Evolutionary conservation across 2,888 invertebrate genomes (phyloP), one percentile per base, ranked within the genome.

Genomic region (Hirtodrosophila histrioides): DNA sequence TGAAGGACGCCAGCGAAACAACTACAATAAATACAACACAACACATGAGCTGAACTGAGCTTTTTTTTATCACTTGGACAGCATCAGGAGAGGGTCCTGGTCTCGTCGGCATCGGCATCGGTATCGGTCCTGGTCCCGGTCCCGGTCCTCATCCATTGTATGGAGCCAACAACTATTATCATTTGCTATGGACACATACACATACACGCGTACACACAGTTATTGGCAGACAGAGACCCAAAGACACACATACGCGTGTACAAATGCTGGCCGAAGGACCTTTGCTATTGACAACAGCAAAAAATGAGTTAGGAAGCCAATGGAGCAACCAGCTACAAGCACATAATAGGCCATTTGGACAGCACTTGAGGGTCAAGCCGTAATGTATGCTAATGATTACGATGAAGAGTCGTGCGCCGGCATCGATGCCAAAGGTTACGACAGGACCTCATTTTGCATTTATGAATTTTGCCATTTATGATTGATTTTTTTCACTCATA

Each of bases 341-440:
- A 75, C 79, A 82, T 82, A 82, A 82, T 78, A 75, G 82, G 78
- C 82, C 71, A 82, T 82, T 80, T 76, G 68, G 69, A 66, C 71
- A 78, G 84, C 70, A 83, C 82, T 83, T 80, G 69, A 76, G 80
- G 82, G 78, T 82, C 82, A 80, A 64, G 65, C 65, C 61, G 56
- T 80, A 82, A 82, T 83, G 74, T 83, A 82, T 83, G 82, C 84
- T 83, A 83, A 83, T 82, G 80, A 80, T 82, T 64, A 77, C 72
- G 79, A 70, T 82, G 69, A 67, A 79, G 68, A 69, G 81, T 64
- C 54, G 44, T 53, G 65, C 41, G 39, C 49, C 39, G 40, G 55
- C 55, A 68, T 68, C 58, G 48, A 73, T 73, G 46, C 37, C 45
- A 61, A 61, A 73, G 64, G 69, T 55, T 65, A 54, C 12, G 43